Percentiles rank a stretch among this genome's conserved stretches.
These are phyloP conservation scores for Polypterus senegalus DNA, from an alignment of 2,113 vertebrate genomes.

Conservation along the genomic window DNA sequence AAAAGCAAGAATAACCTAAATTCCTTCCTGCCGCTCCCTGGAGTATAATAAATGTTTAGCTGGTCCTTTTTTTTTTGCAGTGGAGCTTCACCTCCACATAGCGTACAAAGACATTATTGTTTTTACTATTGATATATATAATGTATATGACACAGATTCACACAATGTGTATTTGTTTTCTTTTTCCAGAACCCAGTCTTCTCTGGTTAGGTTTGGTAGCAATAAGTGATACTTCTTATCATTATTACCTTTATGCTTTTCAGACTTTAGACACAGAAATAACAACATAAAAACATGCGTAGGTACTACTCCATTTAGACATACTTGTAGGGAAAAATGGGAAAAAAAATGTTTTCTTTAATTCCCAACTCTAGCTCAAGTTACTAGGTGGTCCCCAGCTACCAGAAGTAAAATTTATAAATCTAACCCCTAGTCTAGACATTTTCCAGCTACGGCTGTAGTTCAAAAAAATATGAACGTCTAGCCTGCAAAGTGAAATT, in stretches of 20 bases:
- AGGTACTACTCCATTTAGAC: conserved; percentile 4
- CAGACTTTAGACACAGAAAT: no score
- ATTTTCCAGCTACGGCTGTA: conserved; percentile 73
- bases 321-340: conserved; percentile 10
- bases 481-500: conserved; percentile 68
- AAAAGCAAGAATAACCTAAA: not conserved
- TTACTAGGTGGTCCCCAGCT: conserved; percentile 81
- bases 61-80: conserved; percentile 2
- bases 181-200: no score
- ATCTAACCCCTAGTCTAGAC: conserved; percentile 84
- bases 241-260: no score
- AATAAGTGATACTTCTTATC: no score
- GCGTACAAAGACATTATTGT: no score
- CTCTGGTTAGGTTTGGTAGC: no score
- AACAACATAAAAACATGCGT: not conserved
- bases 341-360: conserved; percentile 60
- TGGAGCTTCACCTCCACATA: not conserved
- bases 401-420: conserved; percentile 86
- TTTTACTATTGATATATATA: no score
- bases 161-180: no score
- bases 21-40: conserved; percentile 1
- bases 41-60: not conserved
- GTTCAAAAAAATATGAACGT: conserved; percentile 71
- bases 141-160: no score
- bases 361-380: conserved; percentile 69